Evolutionary conservation across 2,888 invertebrate species (phyloP).

Genomic region (Melitaea athalia): DNA sequence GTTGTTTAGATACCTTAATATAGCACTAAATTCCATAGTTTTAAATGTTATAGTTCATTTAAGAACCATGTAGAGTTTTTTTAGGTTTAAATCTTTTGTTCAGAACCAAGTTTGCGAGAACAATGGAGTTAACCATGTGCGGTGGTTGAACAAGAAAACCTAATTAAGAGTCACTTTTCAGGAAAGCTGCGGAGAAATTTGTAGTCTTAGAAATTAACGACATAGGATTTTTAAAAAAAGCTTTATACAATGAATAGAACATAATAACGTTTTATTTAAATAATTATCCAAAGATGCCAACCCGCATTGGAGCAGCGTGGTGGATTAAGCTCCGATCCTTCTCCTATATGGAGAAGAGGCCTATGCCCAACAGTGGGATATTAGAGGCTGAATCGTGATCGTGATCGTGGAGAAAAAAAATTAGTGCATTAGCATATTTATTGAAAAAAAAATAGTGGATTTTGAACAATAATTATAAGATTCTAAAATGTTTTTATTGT

Average conservation of each 20-base stretch:
- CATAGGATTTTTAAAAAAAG: not conserved
- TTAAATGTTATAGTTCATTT: constrained; percentile 1
- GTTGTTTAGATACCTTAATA: no score
- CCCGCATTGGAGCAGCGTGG: no score
- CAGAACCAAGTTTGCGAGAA: constrained; percentile 3
- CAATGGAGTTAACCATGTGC: constrained; percentile 11
- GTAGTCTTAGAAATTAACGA: not conserved
- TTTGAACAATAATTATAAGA: no score
- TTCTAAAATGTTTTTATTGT: no score
- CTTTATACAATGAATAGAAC: not conserved
- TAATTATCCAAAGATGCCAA: not conserved
- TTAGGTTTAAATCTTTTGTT: constrained; percentile 10
- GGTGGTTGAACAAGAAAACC: constrained; percentile 19
- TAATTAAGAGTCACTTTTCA: constrained; percentile 19
- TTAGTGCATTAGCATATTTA: no score
- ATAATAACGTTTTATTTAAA: not conserved
- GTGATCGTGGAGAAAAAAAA: no score
- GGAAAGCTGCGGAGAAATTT: not conserved
- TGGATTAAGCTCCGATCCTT: no score
- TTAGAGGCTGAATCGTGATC: no score
- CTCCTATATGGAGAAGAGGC: no score
- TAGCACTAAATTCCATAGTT: not conserved
- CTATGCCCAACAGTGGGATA: no score
- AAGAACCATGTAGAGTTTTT: not conserved
- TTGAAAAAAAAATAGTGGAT: no score